These are phyloP conservation scores for Aurelia aurita complex sp. Pacific DNA, from an alignment of 30 jellyfish, hydroid and myxozoan genomes.

Conservation along the genomic window DNA sequence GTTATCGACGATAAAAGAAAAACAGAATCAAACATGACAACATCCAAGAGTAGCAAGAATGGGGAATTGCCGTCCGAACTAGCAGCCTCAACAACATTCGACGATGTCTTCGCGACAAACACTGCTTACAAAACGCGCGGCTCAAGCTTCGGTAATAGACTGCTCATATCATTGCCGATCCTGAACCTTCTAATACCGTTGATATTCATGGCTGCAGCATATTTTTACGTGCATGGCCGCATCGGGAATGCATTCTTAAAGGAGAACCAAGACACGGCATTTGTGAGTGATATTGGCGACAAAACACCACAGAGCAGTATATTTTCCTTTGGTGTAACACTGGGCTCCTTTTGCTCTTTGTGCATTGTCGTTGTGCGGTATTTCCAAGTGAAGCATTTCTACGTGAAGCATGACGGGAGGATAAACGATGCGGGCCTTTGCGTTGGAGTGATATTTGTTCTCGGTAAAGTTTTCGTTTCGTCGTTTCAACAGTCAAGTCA, in stretches of 20 bases:
- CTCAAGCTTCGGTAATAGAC: conserved; percentile 50
- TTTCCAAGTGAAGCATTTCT: conserved; percentile 66
- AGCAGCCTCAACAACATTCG: too few relatives aligned
- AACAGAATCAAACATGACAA: too few relatives aligned
- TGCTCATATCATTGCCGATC: conserved; percentile 41
- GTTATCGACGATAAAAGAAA: too few relatives aligned
- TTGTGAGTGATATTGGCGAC: conserved; percentile 68
- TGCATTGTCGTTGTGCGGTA: conserved; percentile 48
- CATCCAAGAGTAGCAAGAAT: too few relatives aligned
- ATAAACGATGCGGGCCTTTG: conserved; percentile 29
- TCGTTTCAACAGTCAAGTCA: conserved; percentile 62
- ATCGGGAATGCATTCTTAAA: conserved; percentile 13
- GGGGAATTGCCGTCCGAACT: too few relatives aligned
- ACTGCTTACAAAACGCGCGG: conserved; percentile 21
- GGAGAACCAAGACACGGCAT: conserved; percentile 33
- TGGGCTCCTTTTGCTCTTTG: conserved; percentile 28
- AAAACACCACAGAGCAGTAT: conserved; percentile 68
- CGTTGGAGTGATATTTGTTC: conserved; percentile 35
- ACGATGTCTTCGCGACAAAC: background rate
- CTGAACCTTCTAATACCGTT: conserved; percentile 21
- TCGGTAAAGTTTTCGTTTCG: conserved; percentile 44
- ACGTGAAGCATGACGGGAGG: conserved; percentile 18
- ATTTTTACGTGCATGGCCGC: conserved; percentile 21
- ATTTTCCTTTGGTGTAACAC: conserved; percentile 55
- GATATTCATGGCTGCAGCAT: conserved; percentile 23